Conservation (phyloP, 2,888 invertebrate species). For the Cephus nigrinus region DNA sequence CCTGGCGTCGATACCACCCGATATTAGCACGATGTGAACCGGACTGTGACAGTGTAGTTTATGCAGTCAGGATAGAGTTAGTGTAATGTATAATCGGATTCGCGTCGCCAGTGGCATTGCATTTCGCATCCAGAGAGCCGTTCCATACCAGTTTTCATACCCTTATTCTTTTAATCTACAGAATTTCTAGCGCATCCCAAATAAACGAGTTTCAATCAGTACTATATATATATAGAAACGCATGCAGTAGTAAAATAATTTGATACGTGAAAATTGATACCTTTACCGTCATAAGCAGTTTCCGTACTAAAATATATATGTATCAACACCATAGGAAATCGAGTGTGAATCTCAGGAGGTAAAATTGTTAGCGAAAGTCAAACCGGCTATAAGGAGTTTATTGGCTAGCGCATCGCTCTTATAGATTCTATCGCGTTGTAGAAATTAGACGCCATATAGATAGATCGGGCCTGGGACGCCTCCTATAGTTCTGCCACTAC, state of each 20-base stretch:
- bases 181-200: not conserved
- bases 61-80: conserved; percentile 19
- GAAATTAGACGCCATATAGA: conserved; percentile 27
- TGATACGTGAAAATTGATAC: not conserved
- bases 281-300: not conserved
- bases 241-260: not conserved
- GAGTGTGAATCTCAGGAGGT: not conserved
- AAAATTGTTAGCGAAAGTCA: not conserved
- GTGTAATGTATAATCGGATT: conserved; percentile 24
- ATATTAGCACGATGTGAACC: conserved; percentile 24
- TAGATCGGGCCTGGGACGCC: conserved; percentile 27
- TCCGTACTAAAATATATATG: not conserved
- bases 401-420: conserved; percentile 22
- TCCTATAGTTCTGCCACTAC: conserved; percentile 17
- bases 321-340: not conserved
- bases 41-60: conserved; percentile 26
- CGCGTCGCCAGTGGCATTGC: conserved; percentile 5
- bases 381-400: conserved; percentile 11
- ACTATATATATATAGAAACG: not conserved
- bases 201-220: not conserved
- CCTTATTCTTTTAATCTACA: not conserved
- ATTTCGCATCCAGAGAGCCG: not conserved
- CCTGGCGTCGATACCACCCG: conserved; percentile 32
- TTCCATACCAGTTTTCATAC: not conserved
- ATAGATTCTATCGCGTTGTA: conserved; percentile 26